These are phyloP conservation scores for Gymnoscopelus microlampas DNA, from an alignment of 2,797 vertebrate genomes.

Conservation along the genomic window DNA sequence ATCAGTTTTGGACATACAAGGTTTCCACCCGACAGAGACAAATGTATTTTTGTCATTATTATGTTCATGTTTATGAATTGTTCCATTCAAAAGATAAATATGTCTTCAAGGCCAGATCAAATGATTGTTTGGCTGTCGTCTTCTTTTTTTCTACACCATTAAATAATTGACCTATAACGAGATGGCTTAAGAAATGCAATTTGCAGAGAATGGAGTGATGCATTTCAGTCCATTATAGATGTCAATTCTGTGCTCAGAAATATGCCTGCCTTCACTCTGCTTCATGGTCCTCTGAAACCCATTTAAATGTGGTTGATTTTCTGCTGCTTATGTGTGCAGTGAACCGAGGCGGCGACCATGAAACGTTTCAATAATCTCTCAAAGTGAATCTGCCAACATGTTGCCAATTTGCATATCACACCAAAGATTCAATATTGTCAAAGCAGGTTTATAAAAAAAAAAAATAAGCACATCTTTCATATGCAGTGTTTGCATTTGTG, in stretches of 20 bases:
- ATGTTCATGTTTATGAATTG: background rate
- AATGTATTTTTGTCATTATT: slow-evolving; percentile 9
- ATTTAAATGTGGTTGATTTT: slow-evolving; percentile 57
- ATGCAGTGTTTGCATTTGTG: slow-evolving; percentile 41
- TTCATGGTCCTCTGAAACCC: slow-evolving; percentile 44
- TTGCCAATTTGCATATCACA: slow-evolving; percentile 69
- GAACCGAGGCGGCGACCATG: slow-evolving; percentile 56
- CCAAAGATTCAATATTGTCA: slow-evolving; percentile 57
- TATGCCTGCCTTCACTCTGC: slow-evolving; percentile 50
- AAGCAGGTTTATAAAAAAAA: slow-evolving; percentile 29
- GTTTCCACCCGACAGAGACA: background rate
- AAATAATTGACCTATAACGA: slow-evolving; percentile 2
- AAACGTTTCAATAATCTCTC: slow-evolving; percentile 73
- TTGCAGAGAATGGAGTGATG: background rate
- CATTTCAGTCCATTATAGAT: slow-evolving; percentile 20
- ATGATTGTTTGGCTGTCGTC: background rate
- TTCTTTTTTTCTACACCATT: background rate
- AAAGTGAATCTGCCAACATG: slow-evolving; percentile 58
- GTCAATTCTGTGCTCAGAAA: slow-evolving; percentile 32
- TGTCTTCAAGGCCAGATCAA: slow-evolving; percentile 14
- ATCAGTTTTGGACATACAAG: background rate
- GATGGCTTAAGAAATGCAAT: slow-evolving; percentile 12
- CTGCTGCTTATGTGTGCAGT: slow-evolving; percentile 56
- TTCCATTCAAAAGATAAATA: background rate
- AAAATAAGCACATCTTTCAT: slow-evolving; percentile 28